These are phyloP conservation scores for Diachasmimorpha longicaudata DNA, from an alignment of 1,140 invertebrate species.

Conservation along the genomic window DNA sequence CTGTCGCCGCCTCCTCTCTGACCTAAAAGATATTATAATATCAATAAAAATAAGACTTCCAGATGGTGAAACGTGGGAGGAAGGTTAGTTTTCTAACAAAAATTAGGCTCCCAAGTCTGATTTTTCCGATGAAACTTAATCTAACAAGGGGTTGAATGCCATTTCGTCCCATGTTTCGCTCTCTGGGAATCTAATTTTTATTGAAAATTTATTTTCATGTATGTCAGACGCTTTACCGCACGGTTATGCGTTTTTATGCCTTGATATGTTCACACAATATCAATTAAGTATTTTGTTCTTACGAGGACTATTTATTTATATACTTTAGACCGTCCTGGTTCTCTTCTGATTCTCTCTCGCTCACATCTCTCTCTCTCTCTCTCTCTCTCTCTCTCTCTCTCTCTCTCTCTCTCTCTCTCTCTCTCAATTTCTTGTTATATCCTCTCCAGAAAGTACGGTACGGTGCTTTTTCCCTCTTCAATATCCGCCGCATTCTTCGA, in stretches of 20 bases:
- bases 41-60: too few relatives aligned
- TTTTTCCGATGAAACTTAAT: too few relatives aligned
- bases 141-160: too few relatives aligned
- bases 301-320: not conserved
- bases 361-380: not conserved
- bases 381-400: not conserved
- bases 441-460: not conserved
- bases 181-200: too few relatives aligned
- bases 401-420: not conserved
- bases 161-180: too few relatives aligned
- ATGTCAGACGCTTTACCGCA: not conserved
- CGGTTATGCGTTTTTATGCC: not conserved
- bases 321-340: not conserved
- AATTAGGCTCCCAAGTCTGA: too few relatives aligned
- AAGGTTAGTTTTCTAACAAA: too few relatives aligned
- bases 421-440: not conserved
- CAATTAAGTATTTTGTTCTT: not conserved
- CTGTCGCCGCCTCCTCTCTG: not conserved
- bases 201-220: too few relatives aligned
- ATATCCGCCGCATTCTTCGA: not conserved
- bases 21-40: too few relatives aligned
- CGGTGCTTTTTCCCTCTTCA: not conserved
- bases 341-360: not conserved
- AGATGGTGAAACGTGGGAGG: too few relatives aligned
- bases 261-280: not conserved